Percentiles rank a stretch among this genome's conserved stretches.
These are phyloP conservation scores for Pangasius sanitwongsei DNA, from an alignment of 2,797 vertebrate species.

Conservation along the genomic window DNA sequence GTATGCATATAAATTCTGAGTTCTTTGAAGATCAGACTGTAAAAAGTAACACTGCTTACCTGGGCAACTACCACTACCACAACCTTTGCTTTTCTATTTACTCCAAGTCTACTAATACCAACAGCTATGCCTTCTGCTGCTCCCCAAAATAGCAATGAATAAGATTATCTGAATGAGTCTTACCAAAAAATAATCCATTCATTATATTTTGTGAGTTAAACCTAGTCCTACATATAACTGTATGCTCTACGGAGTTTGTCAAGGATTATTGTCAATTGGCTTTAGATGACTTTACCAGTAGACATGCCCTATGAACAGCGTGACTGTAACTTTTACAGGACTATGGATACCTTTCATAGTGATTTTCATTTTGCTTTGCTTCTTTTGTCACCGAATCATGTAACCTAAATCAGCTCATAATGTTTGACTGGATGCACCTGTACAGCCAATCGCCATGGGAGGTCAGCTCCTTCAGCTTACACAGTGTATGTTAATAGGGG, in stretches of 20 bases:
- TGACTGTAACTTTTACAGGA: conserved; percentile 69
- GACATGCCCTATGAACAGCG: conserved; percentile 70
- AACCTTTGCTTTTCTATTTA: neutral
- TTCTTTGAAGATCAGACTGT: neutral
- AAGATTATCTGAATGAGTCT: neutral
- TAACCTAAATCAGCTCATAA: conserved; percentile 55
- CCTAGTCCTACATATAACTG: conserved; percentile 33
- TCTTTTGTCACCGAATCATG: conserved; percentile 56
- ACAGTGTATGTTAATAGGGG: neutral
- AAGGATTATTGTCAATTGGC: conserved; percentile 79
- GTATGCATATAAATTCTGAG: conserved; percentile 3
- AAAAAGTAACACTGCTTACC: neutral
- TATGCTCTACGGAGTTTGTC: conserved; percentile 48
- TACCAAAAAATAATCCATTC: neutral
- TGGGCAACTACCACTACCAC: neutral
- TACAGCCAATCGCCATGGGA: conserved; percentile 82
- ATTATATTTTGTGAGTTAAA: conserved; percentile 12
- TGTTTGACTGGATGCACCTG: conserved; percentile 86
- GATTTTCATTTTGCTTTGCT: conserved; percentile 74
- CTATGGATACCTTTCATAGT: conserved; percentile 80
- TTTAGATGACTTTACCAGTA: conserved; percentile 69
- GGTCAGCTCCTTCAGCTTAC: conserved; percentile 75
- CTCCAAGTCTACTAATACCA: neutral
- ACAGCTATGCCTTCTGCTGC: neutral
- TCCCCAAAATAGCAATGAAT: neutral